Conservation (phyloP, 2,888 invertebrate genomes). For the Lasioglossum vierecki region DNA sequence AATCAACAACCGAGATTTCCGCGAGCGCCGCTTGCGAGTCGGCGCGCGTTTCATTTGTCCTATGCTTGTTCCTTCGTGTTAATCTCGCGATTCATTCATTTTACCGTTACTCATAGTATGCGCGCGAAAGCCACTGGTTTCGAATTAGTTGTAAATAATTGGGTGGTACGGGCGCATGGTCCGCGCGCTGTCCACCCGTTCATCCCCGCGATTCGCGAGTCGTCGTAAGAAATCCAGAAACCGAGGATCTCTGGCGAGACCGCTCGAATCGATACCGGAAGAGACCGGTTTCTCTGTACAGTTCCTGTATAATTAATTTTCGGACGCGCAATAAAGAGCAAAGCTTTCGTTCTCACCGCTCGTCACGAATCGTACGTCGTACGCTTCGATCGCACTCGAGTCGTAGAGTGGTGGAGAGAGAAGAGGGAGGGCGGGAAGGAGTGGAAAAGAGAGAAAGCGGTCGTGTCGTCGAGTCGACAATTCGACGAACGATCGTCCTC, state of each 20-base stretch:
- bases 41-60: slow-evolving; percentile 5
- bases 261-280: neutral
- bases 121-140: slow-evolving; percentile 53
- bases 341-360: slow-evolving; percentile 56
- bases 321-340: slow-evolving; percentile 65
- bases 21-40: neutral
- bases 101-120: slow-evolving; percentile 5
- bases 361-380: slow-evolving; percentile 20
- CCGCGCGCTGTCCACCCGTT: neutral
- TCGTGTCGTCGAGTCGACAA: neutral
- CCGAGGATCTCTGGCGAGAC: neutral
- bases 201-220: neutral
- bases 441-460: neutral
- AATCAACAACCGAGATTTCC: neutral
- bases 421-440: neutral
- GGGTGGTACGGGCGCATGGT: neutral
- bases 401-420: neutral
- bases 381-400: neutral
- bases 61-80: slow-evolving; percentile 22
- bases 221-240: neutral
- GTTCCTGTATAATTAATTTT: slow-evolving; percentile 69
- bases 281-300: slow-evolving; percentile 60
- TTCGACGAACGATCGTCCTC: neutral
- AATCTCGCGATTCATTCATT: slow-evolving; percentile 13
- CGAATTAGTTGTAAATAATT: slow-evolving; percentile 65